These are phyloP conservation scores for Eretmochelys imbricata DNA, from an alignment of 2,113 vertebrate species.

Conservation along the genomic window DNA sequence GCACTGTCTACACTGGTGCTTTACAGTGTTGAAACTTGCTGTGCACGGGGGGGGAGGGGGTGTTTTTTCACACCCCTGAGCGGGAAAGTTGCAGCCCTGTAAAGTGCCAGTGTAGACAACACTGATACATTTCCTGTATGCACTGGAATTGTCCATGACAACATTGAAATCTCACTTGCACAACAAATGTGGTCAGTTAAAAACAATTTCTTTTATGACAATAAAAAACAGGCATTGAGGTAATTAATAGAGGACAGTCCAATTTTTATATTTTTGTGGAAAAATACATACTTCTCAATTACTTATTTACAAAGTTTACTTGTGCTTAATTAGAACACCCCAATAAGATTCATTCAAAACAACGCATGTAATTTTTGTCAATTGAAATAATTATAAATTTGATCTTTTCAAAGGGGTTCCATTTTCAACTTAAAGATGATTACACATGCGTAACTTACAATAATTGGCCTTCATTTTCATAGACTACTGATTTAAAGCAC, in stretches of 20 bases:
- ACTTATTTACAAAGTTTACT: slow-evolving; percentile 41
- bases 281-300: slow-evolving; percentile 27
- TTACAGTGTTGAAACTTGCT: no score
- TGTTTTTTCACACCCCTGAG: no score
- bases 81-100: no score
- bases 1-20: no score
- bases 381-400: slow-evolving; percentile 22
- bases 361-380: slow-evolving; percentile 27
- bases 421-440: slow-evolving; percentile 1
- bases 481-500: slow-evolving; percentile 14
- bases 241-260: slow-evolving; percentile 46
- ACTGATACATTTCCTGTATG: background rate
- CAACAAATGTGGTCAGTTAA: slow-evolving; percentile 18
- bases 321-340: background rate
- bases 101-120: no score
- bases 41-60: no score
- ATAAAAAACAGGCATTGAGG: slow-evolving; percentile 9
- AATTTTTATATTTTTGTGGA: slow-evolving; percentile 30
- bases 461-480: slow-evolving; percentile 8
- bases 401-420: slow-evolving; percentile 22
- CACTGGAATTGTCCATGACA: background rate
- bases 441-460: background rate
- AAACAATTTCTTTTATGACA: slow-evolving; percentile 34
- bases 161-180: slow-evolving; percentile 24
- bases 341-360: slow-evolving; percentile 41